A percentile compares a stretch with the other conserved stretches of the same genome.
phyloP scores from a whole-genome alignment of 37 sponge, comb jelly and placozoan genomes.

The Tethya wilhelma region DNA sequence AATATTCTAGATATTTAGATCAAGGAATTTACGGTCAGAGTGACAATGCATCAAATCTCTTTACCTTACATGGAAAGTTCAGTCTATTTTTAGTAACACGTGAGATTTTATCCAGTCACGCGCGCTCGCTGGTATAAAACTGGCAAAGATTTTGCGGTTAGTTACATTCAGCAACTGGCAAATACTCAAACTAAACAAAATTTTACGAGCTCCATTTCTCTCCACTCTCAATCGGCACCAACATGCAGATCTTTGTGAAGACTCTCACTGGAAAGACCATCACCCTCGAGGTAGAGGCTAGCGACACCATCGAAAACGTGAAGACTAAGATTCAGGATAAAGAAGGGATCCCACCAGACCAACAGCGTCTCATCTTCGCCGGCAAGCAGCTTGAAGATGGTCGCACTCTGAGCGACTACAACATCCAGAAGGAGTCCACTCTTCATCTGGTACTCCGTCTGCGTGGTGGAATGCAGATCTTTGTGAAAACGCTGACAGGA shows the following conservation, averaged over 20 bases:
- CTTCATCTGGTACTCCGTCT: constrained; percentile 87
- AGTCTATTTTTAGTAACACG: too few relatives aligned
- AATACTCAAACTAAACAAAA: too few relatives aligned
- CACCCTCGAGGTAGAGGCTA: constrained; percentile 2
- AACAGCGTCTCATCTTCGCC: constrained; percentile 91
- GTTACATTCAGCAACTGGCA: too few relatives aligned
- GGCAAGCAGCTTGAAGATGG: constrained; percentile 85
- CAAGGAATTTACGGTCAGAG: too few relatives aligned
- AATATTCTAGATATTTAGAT: too few relatives aligned
- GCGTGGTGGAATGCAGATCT: constrained; percentile 88
- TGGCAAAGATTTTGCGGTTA: too few relatives aligned
- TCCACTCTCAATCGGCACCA: too few relatives aligned
- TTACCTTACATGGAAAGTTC: too few relatives aligned
- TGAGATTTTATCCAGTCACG: too few relatives aligned
- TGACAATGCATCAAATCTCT: too few relatives aligned
- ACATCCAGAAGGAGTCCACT: constrained; percentile 94
- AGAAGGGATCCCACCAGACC: constrained; percentile 96
- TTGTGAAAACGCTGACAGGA: constrained; percentile 91
- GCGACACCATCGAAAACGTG: constrained; percentile 93
- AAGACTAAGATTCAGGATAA: constrained; percentile 94
- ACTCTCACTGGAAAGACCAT: constrained; percentile 32
- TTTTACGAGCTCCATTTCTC: too few relatives aligned
- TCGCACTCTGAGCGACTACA: constrained; percentile 67
- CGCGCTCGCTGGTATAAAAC: too few relatives aligned
- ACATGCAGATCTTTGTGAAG: constrained; percentile 48